Evolutionary conservation across 2,888 invertebrate genomes (phyloP).

Genomic region (Ophioninae sp.): DNA sequence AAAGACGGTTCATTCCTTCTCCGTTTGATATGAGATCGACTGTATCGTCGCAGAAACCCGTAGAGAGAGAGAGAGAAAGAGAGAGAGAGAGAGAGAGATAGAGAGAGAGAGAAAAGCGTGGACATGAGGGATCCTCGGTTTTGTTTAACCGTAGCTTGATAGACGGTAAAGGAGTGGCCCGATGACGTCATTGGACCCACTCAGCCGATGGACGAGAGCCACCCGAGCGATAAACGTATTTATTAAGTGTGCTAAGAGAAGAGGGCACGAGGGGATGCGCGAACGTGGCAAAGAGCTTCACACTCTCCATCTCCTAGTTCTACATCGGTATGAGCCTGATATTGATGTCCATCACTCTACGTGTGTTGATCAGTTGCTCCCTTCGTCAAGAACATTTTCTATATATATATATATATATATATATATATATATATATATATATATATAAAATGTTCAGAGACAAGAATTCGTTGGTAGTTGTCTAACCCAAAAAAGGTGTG

Average conservation of each 20-base stretch:
- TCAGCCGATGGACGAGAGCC: slow-evolving; percentile 74
- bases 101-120: neutral
- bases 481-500: no score
- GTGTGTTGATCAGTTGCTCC: neutral
- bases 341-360: neutral
- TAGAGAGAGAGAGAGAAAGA: neutral
- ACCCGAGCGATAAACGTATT: slow-evolving; percentile 76
- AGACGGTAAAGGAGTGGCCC: slow-evolving; percentile 72
- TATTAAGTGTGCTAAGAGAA: slow-evolving; percentile 74
- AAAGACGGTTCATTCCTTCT: neutral
- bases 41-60: no score
- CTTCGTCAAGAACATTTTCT: slow-evolving; percentile 9
- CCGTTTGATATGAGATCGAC: slow-evolving; percentile 6
- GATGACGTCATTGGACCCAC: slow-evolving; percentile 76
- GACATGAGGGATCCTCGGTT: slow-evolving; percentile 48
- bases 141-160: slow-evolving; percentile 71
- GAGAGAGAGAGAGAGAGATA: neutral
- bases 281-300: slow-evolving; percentile 41
- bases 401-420: no score
- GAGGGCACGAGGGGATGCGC: slow-evolving; percentile 40
- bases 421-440: no score
- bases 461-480: no score
- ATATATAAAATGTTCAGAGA: no score
- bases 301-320: slow-evolving; percentile 8
- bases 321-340: no score